Evolutionary conservation across 2,888 invertebrate species (phyloP).

Genomic region (Drosophila conformis): DNA sequence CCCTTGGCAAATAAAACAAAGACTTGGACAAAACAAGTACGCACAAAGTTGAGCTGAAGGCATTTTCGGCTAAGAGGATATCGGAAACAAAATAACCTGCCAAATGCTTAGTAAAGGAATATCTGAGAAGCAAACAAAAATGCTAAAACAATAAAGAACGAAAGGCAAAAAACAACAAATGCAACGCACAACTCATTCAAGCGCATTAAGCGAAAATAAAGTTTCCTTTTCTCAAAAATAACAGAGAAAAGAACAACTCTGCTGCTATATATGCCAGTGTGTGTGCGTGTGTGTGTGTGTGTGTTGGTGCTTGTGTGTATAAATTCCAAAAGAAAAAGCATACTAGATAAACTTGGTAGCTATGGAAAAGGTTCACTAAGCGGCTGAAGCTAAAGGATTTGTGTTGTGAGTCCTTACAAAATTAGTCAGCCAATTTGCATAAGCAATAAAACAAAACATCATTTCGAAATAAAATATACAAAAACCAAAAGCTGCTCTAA

Average conservation of each 20-base stretch:
- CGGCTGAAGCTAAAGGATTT: slow-evolving; percentile 60
- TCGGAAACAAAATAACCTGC: slow-evolving; percentile 52
- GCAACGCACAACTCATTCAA: slow-evolving; percentile 62
- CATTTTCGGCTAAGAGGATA: slow-evolving; percentile 54
- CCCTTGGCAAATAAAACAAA: neutral
- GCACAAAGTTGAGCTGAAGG: slow-evolving; percentile 43
- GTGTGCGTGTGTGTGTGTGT: slow-evolving; percentile 14
- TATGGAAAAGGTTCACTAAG: slow-evolving; percentile 55
- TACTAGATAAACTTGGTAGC: slow-evolving; percentile 54
- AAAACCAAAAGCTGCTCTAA: slow-evolving; percentile 1
- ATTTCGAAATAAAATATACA: slow-evolving; percentile 14
- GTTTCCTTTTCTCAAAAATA: slow-evolving; percentile 39
- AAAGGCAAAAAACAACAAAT: slow-evolving; percentile 37
- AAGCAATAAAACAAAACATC: slow-evolving; percentile 61
- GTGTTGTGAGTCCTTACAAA: slow-evolving; percentile 39
- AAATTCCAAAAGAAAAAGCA: slow-evolving; percentile 55
- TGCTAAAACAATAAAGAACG: slow-evolving; percentile 61
- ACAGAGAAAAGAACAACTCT: slow-evolving; percentile 19
- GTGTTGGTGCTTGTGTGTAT: slow-evolving; percentile 12
- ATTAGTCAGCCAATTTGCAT: slow-evolving; percentile 69
- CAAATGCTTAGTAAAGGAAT: slow-evolving; percentile 43
- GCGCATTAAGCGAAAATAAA: slow-evolving; percentile 74
- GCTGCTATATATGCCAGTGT: slow-evolving; percentile 11
- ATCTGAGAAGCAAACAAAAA: slow-evolving; percentile 38
- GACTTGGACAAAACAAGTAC: slow-evolving; percentile 11